Evolutionary conservation across 2,888 invertebrate species (phyloP).

Genomic region (Himalopsyche tibetana): DNA sequence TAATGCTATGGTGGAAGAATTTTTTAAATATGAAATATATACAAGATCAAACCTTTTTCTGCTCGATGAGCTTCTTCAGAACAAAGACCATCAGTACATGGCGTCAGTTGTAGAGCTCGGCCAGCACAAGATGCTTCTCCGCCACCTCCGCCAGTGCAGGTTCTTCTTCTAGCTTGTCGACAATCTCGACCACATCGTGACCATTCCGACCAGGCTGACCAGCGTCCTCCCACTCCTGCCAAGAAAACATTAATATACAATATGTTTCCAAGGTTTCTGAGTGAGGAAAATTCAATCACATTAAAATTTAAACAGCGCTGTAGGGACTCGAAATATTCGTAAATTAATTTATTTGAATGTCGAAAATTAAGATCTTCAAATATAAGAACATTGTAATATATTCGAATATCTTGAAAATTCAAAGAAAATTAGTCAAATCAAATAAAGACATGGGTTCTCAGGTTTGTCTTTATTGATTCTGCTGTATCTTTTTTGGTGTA

Average conservation of each 20-base stretch:
- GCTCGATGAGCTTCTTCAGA: constrained; percentile 47
- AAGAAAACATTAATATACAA: neutral
- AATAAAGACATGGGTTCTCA: no score
- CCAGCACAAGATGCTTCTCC: constrained; percentile 53
- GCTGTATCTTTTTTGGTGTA: no score
- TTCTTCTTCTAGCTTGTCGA: constrained; percentile 86
- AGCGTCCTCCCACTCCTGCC: constrained; percentile 83
- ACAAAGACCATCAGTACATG: constrained; percentile 62
- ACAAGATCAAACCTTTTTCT: constrained; percentile 55
- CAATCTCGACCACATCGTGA: constrained; percentile 93
- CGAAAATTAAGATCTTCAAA: no score
- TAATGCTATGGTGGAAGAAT: neutral
- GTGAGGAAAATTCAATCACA: no score
- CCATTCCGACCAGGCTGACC: constrained; percentile 95
- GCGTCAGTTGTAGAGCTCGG: constrained; percentile 50
- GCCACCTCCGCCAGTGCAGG: constrained; percentile 76
- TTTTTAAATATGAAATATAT: neutral
- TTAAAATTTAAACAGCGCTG: no score
- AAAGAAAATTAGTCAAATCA: no score
- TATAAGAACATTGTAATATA: no score
- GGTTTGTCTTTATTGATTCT: no score
- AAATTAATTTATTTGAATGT: no score
- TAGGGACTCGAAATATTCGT: no score
- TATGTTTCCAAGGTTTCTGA: no score
- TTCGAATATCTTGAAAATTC: no score